These are phyloP conservation scores for Nomada fabriciana DNA, from an alignment of 2,888 invertebrate genomes.

Conservation along the genomic window DNA sequence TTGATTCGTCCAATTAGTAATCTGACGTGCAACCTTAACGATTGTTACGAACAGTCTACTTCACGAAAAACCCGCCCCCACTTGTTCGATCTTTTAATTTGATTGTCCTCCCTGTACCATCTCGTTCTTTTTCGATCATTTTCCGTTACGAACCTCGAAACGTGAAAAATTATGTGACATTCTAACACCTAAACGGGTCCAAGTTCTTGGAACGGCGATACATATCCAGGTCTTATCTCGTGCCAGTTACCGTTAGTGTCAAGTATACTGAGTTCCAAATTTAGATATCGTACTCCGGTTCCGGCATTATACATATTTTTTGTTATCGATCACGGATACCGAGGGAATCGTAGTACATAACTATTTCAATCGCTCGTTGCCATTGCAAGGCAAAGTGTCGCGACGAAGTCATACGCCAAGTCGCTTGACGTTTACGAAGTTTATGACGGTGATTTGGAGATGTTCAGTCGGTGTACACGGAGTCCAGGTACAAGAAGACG, in stretches of 20 bases:
- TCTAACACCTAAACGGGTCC: neutral
- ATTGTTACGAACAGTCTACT: slow-evolving; percentile 23
- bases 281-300: slow-evolving; percentile 9
- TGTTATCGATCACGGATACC: no score
- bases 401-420: slow-evolving; percentile 1
- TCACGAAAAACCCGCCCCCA: slow-evolving; percentile 15
- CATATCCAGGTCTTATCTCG: slow-evolving; percentile 29
- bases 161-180: slow-evolving; percentile 14
- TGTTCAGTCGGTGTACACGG: neutral
- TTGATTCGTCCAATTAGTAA: slow-evolving; percentile 78
- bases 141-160: neutral
- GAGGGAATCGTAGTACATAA: neutral
- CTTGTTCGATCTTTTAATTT: slow-evolving; percentile 33
- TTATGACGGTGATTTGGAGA: slow-evolving; percentile 21
- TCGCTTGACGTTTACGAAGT: slow-evolving; percentile 25
- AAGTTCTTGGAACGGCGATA: slow-evolving; percentile 15
- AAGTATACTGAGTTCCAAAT: slow-evolving; percentile 20
- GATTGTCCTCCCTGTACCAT: neutral
- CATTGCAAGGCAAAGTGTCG: neutral
- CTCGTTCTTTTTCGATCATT: slow-evolving; percentile 26
- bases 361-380: neutral
- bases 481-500: no score
- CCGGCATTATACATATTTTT: neutral
- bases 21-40: slow-evolving; percentile 55
- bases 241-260: slow-evolving; percentile 41